phyloP scores from a whole-genome alignment of 2,113 vertebrate species.

The Brachyhypopomus occidentalis region DNA sequence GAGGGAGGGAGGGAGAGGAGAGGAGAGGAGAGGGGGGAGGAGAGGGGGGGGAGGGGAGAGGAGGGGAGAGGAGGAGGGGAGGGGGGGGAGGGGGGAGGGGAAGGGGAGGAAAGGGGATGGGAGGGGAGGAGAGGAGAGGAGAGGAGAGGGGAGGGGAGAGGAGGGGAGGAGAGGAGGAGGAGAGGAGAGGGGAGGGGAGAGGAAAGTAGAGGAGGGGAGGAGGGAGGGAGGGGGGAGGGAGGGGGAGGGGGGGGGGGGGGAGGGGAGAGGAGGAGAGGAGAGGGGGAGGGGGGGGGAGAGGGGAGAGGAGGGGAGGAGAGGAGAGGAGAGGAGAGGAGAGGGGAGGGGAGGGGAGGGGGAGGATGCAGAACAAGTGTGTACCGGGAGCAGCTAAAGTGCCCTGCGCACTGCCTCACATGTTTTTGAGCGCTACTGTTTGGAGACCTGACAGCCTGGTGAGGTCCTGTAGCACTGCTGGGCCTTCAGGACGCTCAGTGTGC shows the following conservation, averaged over 20 bases:
- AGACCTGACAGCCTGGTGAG: no score
- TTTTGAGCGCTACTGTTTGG: no score
- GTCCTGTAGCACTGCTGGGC: no score
- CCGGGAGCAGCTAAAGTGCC: neutral
- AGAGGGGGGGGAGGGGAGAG: neutral
- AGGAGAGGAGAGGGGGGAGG: neutral
- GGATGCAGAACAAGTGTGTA: neutral
- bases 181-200: neutral
- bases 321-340: slow-evolving; percentile 8
- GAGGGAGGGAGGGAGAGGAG: slow-evolving; percentile 33
- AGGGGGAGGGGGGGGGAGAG: neutral
- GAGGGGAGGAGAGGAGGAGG: slow-evolving; percentile 33
- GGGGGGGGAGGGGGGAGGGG: no score
- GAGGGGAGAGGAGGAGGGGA: slow-evolving; percentile 34
- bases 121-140: no score
- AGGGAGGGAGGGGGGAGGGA: no score
- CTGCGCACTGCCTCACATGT: no score
- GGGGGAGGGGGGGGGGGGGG: slow-evolving; percentile 36
- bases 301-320: slow-evolving; percentile 35
- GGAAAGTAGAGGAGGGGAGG: no score
- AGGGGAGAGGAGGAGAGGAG: neutral
- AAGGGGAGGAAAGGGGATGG: neutral
- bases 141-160: no score
- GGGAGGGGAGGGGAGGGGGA: neutral
- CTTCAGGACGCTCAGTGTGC: no score